phyloP scores from a whole-genome alignment of 64 coral and sea anemone species.

The Catalaphyllia jardinei region DNA sequence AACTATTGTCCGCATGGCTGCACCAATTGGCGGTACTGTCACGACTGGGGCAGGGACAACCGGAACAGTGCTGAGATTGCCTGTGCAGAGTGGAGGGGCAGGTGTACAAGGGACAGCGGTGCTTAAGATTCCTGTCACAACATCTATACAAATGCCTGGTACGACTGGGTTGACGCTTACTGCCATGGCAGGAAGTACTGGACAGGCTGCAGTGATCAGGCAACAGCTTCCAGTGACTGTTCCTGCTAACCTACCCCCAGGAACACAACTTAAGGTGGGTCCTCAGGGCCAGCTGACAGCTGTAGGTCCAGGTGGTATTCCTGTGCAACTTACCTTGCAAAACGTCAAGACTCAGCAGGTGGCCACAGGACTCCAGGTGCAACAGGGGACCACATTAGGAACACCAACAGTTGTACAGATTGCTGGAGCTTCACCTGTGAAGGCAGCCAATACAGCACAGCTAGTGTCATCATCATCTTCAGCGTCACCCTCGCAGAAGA shows the following conservation, averaged over 20 bases:
- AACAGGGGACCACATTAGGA: constrained; percentile 37
- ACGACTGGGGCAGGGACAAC: constrained; percentile 36
- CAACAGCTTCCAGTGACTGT: constrained; percentile 63
- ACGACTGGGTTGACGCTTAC: constrained; percentile 15
- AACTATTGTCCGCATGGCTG: constrained; percentile 76
- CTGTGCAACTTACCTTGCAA: constrained; percentile 78
- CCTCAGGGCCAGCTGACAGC: constrained; percentile 84
- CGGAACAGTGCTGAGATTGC: constrained; percentile 59
- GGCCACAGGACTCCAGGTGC: constrained; percentile 55
- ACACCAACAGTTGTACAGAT: constrained; percentile 45
- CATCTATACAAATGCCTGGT: constrained; percentile 52
- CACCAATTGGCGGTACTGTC: constrained; percentile 50
- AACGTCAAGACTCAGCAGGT: constrained; percentile 68
- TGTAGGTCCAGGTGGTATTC: constrained; percentile 84
- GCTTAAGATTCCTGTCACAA: constrained; percentile 11
- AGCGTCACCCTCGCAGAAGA: background rate
- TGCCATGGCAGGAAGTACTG: constrained; percentile 24
- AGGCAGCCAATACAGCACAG: constrained; percentile 4
- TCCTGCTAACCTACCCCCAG: constrained; percentile 77
- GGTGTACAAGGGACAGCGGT: constrained; percentile 23
- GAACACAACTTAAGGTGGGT: constrained; percentile 82
- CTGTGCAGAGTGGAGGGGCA: constrained; percentile 44
- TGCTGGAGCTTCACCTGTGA: constrained; percentile 9
- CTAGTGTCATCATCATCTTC: background rate
- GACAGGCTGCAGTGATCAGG: constrained; percentile 33